Conservation (phyloP, 1,140 invertebrate genomes). For the Apis cerana region DNA sequence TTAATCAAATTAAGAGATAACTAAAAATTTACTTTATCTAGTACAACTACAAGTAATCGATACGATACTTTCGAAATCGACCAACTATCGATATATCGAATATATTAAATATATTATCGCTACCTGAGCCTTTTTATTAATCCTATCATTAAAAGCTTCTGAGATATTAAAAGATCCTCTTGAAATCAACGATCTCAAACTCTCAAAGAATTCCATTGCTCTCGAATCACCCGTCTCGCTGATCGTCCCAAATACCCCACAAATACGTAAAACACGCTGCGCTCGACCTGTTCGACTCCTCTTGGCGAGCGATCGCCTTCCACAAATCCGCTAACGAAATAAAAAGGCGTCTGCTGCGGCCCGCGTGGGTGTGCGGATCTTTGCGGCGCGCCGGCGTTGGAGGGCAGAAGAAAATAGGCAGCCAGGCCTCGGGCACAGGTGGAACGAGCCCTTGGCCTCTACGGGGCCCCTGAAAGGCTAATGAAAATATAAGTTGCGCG, state of each 20-base stretch:
- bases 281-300: background rate
- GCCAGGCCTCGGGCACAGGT: slow-evolving; percentile 39
- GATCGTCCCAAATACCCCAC: background rate
- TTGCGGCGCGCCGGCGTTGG: background rate
- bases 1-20: too few relatives aligned
- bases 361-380: slow-evolving; percentile 22
- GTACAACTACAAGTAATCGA: too few relatives aligned
- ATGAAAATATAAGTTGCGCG: slow-evolving; percentile 52
- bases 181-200: too few relatives aligned
- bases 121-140: too few relatives aligned
- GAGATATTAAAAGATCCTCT: too few relatives aligned
- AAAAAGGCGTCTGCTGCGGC: slow-evolving; percentile 9
- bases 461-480: slow-evolving; percentile 38
- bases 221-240: background rate
- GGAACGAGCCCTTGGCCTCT: slow-evolving; percentile 24
- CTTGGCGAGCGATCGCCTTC: slow-evolving; percentile 29
- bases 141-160: too few relatives aligned
- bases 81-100: too few relatives aligned
- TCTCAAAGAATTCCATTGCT: background rate
- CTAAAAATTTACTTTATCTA: too few relatives aligned
- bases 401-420: slow-evolving; percentile 26
- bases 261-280: too few relatives aligned
- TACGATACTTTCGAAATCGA: too few relatives aligned
- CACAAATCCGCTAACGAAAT: background rate
- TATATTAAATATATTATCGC: too few relatives aligned